Evolutionary conservation across 2,888 invertebrate species (phyloP).

Genomic region (Luffia ferchaultella): DNA sequence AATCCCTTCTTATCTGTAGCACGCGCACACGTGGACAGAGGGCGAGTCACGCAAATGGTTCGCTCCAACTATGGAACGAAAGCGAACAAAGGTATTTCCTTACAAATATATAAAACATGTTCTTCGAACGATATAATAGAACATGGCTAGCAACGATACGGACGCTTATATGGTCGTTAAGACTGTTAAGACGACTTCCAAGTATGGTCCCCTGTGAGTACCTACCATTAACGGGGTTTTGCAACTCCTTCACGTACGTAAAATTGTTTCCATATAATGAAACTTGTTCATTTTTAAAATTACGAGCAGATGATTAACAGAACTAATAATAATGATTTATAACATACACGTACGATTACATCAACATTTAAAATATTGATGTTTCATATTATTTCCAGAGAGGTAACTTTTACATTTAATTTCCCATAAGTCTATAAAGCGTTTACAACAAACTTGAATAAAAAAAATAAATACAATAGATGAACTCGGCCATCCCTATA

Average conservation of each 20-base stretch:
- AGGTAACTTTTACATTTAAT: background rate
- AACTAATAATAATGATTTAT: too few relatives aligned
- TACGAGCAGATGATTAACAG: too few relatives aligned
- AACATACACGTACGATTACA: too few relatives aligned
- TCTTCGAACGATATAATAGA: background rate
- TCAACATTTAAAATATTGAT: background rate
- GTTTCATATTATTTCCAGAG: background rate
- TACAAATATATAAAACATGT: constrained; percentile 11
- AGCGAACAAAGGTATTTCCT: constrained; percentile 49
- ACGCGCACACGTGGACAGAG: constrained; percentile 26
- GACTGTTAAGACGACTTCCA: background rate
- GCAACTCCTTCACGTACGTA: background rate
- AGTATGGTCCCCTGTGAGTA: background rate
- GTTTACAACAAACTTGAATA: background rate
- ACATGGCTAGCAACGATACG: background rate
- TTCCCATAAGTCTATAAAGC: background rate
- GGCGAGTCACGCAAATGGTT: constrained; percentile 44
- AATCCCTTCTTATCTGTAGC: constrained; percentile 27
- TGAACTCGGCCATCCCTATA: background rate
- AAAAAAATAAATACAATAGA: background rate
- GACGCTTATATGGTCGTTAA: background rate
- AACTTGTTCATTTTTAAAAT: background rate
- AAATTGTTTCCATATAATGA: background rate
- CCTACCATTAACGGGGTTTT: background rate
- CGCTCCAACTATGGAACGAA: constrained; percentile 43